Evolutionary conservation across 2,797 vertebrate genomes (phyloP), one percentile per base, ranked within the genome.

Genomic region (Muraenolepis orangiensis): DNA sequence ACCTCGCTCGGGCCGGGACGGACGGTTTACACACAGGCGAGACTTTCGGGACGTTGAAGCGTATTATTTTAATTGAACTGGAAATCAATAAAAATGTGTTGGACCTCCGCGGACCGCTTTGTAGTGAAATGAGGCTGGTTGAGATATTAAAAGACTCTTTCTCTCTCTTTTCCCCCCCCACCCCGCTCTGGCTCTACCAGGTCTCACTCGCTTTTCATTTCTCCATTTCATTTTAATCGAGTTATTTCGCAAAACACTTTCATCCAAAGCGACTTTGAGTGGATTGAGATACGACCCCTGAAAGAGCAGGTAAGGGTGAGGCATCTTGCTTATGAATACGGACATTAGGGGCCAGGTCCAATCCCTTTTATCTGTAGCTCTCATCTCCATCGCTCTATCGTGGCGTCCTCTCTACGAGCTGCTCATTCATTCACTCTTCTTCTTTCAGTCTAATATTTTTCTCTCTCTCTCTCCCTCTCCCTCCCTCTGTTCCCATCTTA

Each of bases 401-500:
- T n/a, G n/a, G n/a, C n/a, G n/a, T n/a, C n/a, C n/a, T n/a, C n/a
- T n/a, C 46, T 14, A 4, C 46, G 13, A n/a, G 46, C 3, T 14
- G 20, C 46, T 57, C 64, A 28, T 28, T 64, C 1, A 13, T n/a
- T 29, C 64, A 11, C 64, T 29, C 11, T 66, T n/a, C n/a, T n/a
- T n/a, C n/a, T n/a, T n/a, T n/a, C n/a, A n/a, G n/a, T n/a, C n/a
- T n/a, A n/a, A n/a, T n/a, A n/a, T n/a, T n/a, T n/a, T n/a, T 29
- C 64, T 1, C 64, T 29, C 11, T 66, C 8, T 66, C 2, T 14
- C 23, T 26, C 28, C 29, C 64, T 28, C 23, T 16, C 28, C 12
- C 64, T 16, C 64, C 12, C 23, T 29, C 64, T n/a, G n/a, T 29
- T 76, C 74, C 73, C 23, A 20, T 46, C 73, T 30, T 72, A 69